Evolutionary conservation across 1,140 invertebrate genomes (phyloP).

Genomic region (Bombus cullumanus): DNA sequence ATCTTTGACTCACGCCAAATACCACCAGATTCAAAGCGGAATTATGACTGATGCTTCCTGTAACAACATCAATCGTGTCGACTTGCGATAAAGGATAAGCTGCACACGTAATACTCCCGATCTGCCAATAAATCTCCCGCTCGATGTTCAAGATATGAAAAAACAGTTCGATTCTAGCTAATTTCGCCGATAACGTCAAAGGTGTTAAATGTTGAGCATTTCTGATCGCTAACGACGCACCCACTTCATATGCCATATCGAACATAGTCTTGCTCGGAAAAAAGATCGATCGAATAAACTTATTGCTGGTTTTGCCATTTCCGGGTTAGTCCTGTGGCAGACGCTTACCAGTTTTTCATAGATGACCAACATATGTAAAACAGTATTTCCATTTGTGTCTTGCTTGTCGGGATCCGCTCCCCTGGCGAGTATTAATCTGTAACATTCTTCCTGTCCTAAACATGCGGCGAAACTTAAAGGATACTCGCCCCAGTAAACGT

Average conservation of each 20-base stretch:
- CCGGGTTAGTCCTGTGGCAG: not conserved
- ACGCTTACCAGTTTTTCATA: constrained; percentile 93
- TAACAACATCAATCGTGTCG: constrained; percentile 96
- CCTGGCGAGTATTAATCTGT: constrained; percentile 95
- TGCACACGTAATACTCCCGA: constrained; percentile 96
- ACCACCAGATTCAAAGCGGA: constrained; percentile 99
- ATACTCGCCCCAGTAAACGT: constrained; percentile 99
- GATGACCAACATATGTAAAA: constrained; percentile 98
- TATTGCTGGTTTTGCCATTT: not conserved
- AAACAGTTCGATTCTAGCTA: constrained; percentile 96
- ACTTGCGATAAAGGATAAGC: constrained; percentile 98
- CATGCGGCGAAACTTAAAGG: constrained; percentile 98
- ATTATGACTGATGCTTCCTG: constrained; percentile 95
- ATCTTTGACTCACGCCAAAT: constrained; percentile 92
- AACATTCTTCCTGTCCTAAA: constrained; percentile 98
- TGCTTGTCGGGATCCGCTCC: constrained; percentile 97
- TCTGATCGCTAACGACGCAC: constrained; percentile 91
- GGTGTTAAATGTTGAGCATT: constrained; percentile 96
- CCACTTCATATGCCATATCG: constrained; percentile 96
- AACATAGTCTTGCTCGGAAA: constrained; percentile 89
- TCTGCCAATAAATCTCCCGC: constrained; percentile 98
- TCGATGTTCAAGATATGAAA: constrained; percentile 98
- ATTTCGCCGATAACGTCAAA: constrained; percentile 95
- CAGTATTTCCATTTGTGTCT: constrained; percentile 99
- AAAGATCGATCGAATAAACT: not conserved